Evolutionary conservation across 2,113 vertebrate species (phyloP).

Genomic region (Agapornis roseicollis): DNA sequence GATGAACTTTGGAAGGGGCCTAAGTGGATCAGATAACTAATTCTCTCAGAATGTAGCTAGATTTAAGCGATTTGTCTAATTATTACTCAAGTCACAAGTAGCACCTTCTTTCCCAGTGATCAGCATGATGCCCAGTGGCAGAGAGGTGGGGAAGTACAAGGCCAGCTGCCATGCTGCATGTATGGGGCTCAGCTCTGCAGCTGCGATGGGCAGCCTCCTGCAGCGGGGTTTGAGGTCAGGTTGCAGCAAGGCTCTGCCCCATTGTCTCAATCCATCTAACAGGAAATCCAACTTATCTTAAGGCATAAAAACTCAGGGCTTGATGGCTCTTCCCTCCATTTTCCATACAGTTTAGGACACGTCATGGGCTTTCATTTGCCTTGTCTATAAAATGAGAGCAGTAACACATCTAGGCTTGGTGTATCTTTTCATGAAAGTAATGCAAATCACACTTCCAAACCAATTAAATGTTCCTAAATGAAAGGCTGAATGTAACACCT

Average conservation of each 20-base stretch:
- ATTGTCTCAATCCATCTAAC: background rate
- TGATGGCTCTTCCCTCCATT: background rate
- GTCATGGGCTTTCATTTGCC: accelerated
- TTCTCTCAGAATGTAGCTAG: background rate
- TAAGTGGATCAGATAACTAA: background rate
- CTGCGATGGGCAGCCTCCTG: background rate
- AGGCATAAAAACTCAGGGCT: background rate
- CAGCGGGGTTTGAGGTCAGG: background rate
- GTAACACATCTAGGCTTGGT: background rate
- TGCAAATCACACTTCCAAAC: background rate
- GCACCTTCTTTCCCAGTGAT: background rate
- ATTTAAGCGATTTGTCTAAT: background rate
- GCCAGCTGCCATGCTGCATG: accelerated
- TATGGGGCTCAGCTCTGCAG: background rate
- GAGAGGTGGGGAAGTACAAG: background rate
- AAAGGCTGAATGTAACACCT: background rate
- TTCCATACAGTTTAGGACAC: background rate
- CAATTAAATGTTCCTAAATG: background rate
- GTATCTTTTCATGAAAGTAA: background rate
- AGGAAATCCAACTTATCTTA: background rate
- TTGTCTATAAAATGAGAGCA: background rate
- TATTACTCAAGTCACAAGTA: background rate
- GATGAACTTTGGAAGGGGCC: background rate
- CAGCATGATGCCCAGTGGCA: accelerated
- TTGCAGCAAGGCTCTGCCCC: background rate